Evolutionary conservation across 2,113 vertebrate genomes (phyloP).

Genomic region (Thunnus maccoyii): DNA sequence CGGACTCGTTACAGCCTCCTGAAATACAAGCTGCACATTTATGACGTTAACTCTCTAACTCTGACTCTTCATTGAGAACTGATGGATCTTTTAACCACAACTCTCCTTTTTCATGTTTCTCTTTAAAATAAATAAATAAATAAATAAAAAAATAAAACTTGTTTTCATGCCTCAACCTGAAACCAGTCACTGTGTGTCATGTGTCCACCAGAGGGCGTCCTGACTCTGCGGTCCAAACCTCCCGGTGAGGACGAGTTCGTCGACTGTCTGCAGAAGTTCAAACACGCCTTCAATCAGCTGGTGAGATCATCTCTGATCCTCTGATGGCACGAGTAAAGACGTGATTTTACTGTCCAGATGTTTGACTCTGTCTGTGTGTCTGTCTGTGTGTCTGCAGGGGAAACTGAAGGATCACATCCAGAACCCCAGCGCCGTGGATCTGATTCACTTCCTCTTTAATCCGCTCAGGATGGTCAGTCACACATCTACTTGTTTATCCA

Average conservation of each 20-base stretch:
- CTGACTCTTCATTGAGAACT: no score
- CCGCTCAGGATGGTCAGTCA: slow-evolving; percentile 91
- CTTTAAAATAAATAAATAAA: no score
- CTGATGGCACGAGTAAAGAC: no score
- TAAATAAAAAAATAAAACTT: no score
- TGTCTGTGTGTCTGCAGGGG: slow-evolving; percentile 81
- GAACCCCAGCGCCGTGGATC: slow-evolving; percentile 93
- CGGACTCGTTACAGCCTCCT: no score
- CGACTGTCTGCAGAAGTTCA: slow-evolving; percentile 98
- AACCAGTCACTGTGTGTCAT: slow-evolving; percentile 35
- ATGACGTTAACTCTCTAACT: no score
- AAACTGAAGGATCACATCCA: slow-evolving; percentile 94
- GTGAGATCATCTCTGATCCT: slow-evolving; percentile 77
- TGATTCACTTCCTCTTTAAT: slow-evolving; percentile 95
- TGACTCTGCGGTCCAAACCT: slow-evolving; percentile 93
- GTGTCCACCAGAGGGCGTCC: slow-evolving; percentile 92
- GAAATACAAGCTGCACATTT: no score
- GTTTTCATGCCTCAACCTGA: background rate
- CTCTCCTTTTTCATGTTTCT: no score
- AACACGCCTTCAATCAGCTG: slow-evolving; percentile 97
- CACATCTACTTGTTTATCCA: background rate
- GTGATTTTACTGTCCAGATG: background rate
- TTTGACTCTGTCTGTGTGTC: background rate
- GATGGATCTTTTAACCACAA: no score
- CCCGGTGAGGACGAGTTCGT: slow-evolving; percentile 92